Base-by-base conservation (phyloP, 1,140 invertebrate species). In the Diorhabda sublineata region DNA sequence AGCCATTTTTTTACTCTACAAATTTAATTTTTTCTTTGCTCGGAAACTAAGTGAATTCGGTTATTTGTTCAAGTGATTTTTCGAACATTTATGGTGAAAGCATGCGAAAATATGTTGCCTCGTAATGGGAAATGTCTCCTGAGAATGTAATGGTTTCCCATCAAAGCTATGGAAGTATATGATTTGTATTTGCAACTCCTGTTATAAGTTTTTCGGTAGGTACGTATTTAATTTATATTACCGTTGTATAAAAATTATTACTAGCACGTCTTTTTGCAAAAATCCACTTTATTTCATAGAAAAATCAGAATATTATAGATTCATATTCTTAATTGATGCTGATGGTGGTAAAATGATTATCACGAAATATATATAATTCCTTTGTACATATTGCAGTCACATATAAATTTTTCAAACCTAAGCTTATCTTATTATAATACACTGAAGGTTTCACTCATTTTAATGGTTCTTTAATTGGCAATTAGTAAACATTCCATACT, bases 1-100 rank as follows among this genome's bases (percentile, higher is more conserved):
- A 78, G 79, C 79, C 78, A 80, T 80, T 80, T 79, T 26, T 77
- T 77, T 71, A 67, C 68, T 66, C 67, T 62, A 67, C 64, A 69
- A 72, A 71, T 63, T 72, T 61, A 58, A 68, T 69, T 68, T 57
- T 68, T 70, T 70, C 69, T 65, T 68, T 66, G 65, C 67, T 66
- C 56, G 52, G 58, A 11, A 45, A 58, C 2, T 42, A 45, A 26
- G 52, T 43, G 58, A 56, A 47, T 61, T 58, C 41, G 60, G 5
- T 58, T n/a, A 26, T 61, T 52, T 45, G 9, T 57, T 64, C 6
- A 66, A 56, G 60, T 66, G 65, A 41, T 67, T 56, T 45, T 42
- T 4, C 26, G 41, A 42, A 45, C 11, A 5, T 42, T 42, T 47
- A n/a, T 47, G 8, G 45, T 58, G 43, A 56, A 41, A 64, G 66